Evolutionary conservation across 2,797 vertebrate genomes (phyloP), one percentile per base, ranked within the genome.

Genomic region (Hoplostethus atlanticus): DNA sequence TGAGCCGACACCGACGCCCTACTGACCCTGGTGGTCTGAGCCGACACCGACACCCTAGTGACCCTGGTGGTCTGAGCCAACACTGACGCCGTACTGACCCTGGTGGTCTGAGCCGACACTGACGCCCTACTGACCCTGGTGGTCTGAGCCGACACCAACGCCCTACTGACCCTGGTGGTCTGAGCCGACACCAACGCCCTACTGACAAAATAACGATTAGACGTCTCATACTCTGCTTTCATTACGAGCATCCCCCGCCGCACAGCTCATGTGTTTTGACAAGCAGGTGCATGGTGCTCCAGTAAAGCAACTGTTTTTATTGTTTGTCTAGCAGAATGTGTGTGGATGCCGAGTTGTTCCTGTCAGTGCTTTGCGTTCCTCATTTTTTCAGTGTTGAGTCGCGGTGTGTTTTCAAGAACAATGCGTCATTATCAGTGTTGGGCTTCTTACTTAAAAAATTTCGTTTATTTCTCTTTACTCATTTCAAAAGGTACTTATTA

Each of bases 211-310:
- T 58, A 71, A 61, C 16, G 67, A 74, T 65, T 25, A 67, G 21
- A 71, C 31, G n/a, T 69, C 61, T 31, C 42, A 12, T 55, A 5
- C 61, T 1, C 46, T 5, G 52, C 71, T 34, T 73, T 76, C 25
- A 60, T 47, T 15, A 34, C 1, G 0, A 40, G 16, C 56, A 4
- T 68, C 55, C 64, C 55, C 34, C 5, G 47, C 13, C 40, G 64
- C 61, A 66, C 61, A 74, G 58, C 56, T 52, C 46, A 40, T 36
- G 13, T 44, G 2, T 57, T 74, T 63, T 73, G 38, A 53, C 46
- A 17, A 54, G 30, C 13, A n/a, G 4, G 13, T 51, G 9, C 48
- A 47, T 46, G 44, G 9, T 15, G 3, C 46, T 47, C 16, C 1
- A 0, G 13, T 6, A 61, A 67, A 68, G 64, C 48, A 58, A 34